Evolutionary conservation across 1,140 invertebrate species (phyloP), one percentile per base, ranked within the genome.

Genomic region (Scaptomyza pallida): DNA sequence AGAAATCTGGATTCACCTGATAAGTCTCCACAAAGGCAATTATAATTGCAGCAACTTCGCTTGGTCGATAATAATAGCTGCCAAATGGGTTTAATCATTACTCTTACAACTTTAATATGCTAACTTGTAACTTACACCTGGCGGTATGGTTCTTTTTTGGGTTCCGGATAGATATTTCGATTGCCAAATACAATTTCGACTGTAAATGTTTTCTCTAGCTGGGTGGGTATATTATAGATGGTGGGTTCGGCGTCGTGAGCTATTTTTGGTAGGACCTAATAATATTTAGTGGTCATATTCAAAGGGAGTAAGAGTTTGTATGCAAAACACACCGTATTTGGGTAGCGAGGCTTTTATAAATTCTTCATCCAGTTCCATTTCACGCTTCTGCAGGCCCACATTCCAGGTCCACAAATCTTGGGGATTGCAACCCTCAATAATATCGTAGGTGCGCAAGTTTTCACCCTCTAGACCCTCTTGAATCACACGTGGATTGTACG

Each of bases 351-450:
- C 86, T 0, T 67, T 21, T 13, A 85, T 62, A n/a, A 89, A 89
- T 5, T 74, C 68, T 13, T 77, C 48, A 61, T 91, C 89, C 43
- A 79, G 17, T 1, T 90, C 61, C 5, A 78, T 76, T 51, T 90
- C 89, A 2, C 72, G 65, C 12, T 48, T 56, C 33, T 91, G 89
- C 45, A 78, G 43, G 33, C 72, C 79, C 12, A 78, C 45, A 51
- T 90, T 89, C 89, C 89, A 90, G 21, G 89, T 91, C 89, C 89
- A 91, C 5, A 91, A 21, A 65, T 91, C 89, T 26, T 77, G 56
- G 0, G 68, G 72, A 45, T 15, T 83, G 17, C 80, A 85, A 5
- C 86, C 86, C 13, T 88, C 75, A 30, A 91, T 89, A 5, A 91
- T 47, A 44, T 90, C 89, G 43, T 65, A 86, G n/a, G 79, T 72